These are phyloP conservation scores for Aproaerema taeniolella DNA, from an alignment of 2,888 invertebrate genomes.

Conservation along the genomic window DNA sequence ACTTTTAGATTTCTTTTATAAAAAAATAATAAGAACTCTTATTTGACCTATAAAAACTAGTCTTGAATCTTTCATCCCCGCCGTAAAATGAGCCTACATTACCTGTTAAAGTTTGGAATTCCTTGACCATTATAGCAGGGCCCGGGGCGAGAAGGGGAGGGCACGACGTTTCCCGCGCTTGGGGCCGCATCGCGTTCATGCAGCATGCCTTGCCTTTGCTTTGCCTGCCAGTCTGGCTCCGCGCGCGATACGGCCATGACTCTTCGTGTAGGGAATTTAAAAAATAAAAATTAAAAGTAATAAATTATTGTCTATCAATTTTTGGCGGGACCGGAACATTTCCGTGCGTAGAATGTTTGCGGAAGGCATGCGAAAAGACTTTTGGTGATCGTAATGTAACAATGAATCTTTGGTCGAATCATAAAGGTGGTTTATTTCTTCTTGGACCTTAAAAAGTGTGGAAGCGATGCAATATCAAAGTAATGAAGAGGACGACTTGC, in stretches of 20 bases:
- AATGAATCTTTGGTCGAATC: conserved; percentile 60
- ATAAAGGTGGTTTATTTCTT: conserved; percentile 61
- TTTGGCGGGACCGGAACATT: conserved; percentile 32
- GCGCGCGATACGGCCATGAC: conserved; percentile 56
- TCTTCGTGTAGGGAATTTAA: conserved; percentile 30
- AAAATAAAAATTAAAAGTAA: conserved; percentile 22
- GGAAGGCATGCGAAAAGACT: background rate
- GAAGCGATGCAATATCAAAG: conserved; percentile 74
- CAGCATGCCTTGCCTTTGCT: no score
- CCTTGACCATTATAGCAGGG: conserved; percentile 33
- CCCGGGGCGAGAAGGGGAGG: conserved; percentile 29
- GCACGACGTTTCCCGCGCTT: conserved; percentile 36
- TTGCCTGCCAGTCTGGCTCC: conserved; percentile 60
- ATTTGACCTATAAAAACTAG: no score
- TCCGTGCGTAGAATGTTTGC: no score
- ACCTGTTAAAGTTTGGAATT: conserved; percentile 36
- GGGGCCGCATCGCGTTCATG: conserved; percentile 25
- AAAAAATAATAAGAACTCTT: no score
- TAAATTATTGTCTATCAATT: conserved; percentile 17
- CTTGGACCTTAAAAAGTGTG: conserved; percentile 48
- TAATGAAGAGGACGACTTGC: conserved; percentile 70
- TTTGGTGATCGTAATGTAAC: conserved; percentile 27
- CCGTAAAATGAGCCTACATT: conserved; percentile 28
- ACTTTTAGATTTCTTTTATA: background rate
- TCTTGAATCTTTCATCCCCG: conserved; percentile 1